phyloP scores from a whole-genome alignment of 2,113 vertebrate genomes.

The Nicator chloris region DNA sequence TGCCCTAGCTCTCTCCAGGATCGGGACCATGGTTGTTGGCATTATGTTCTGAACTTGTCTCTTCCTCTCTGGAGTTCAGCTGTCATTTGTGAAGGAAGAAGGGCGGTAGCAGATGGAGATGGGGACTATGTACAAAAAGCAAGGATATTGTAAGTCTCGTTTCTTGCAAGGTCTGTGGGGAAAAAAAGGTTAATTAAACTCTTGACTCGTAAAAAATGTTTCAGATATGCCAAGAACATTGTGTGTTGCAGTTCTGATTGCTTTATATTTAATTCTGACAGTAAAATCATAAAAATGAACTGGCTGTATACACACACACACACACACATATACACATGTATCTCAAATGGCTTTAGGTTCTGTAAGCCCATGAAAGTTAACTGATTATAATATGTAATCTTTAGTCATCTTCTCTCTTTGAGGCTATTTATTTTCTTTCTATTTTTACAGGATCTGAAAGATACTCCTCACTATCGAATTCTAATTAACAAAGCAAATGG shows the following conservation, averaged over 20 bases:
- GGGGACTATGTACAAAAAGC: background rate
- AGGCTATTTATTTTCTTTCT: conserved; percentile 23
- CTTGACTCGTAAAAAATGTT: background rate
- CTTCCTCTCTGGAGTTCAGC: background rate
- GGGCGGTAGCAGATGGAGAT: background rate
- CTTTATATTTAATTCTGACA: background rate
- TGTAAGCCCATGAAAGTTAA: background rate
- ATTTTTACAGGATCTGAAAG: conserved; percentile 27
- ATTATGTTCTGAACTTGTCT: background rate
- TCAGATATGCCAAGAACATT: background rate
- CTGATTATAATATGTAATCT: background rate
- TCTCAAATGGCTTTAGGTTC: background rate
- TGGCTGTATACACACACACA: background rate
- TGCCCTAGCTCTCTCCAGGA: background rate
- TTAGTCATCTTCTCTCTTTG: background rate
- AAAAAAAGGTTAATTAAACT: background rate
- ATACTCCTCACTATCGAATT: conserved; percentile 41
- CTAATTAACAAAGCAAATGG: conserved; percentile 37
- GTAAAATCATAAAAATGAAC: background rate
- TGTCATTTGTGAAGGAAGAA: background rate
- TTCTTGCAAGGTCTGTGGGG: background rate
- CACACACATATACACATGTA: background rate
- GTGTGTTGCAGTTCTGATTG: background rate
- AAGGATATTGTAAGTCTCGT: background rate
- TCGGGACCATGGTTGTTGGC: accelerated